phyloP scores from a whole-genome alignment of 1,140 invertebrate species.

The Brevipalpus yothersi region DNA sequence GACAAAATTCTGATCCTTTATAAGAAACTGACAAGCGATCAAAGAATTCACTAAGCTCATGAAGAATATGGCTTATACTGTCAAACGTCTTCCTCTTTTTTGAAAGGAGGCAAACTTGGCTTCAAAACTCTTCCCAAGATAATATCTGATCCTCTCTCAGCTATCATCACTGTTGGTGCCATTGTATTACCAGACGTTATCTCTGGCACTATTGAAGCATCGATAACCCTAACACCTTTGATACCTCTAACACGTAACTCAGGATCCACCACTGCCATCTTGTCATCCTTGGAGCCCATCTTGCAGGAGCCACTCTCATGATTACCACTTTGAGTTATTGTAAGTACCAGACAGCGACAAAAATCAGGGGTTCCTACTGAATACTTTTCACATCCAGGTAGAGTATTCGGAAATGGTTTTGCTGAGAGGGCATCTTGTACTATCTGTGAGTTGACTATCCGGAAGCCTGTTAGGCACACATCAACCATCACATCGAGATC shows the following conservation, averaged over 20 bases:
- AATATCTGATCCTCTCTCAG: constrained; percentile 35
- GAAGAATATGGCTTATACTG: too few relatives aligned
- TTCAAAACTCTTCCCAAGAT: constrained; percentile 23
- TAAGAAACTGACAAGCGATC: too few relatives aligned
- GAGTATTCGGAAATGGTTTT: background rate
- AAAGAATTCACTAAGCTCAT: too few relatives aligned
- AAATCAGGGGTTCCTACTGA: background rate
- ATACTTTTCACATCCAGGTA: background rate
- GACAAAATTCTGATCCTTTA: too few relatives aligned
- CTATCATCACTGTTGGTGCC: constrained; percentile 40
- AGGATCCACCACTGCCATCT: constrained; percentile 59
- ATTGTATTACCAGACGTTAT: constrained; percentile 39
- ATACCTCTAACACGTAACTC: constrained; percentile 23
- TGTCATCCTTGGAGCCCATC: constrained; percentile 65
- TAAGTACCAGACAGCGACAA: background rate
- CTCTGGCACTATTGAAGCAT: constrained; percentile 40
- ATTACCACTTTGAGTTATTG: constrained; percentile 32
- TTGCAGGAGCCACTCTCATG: constrained; percentile 69
- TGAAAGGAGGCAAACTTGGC: background rate
- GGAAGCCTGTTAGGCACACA: background rate
- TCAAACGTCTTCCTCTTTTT: too few relatives aligned
- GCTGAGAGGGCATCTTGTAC: background rate
- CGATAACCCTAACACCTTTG: constrained; percentile 30
- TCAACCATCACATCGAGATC: background rate
- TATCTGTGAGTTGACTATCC: background rate